phyloP scores from a whole-genome alignment of 2,113 vertebrate genomes.

The Notiomystis cincta region DNA sequence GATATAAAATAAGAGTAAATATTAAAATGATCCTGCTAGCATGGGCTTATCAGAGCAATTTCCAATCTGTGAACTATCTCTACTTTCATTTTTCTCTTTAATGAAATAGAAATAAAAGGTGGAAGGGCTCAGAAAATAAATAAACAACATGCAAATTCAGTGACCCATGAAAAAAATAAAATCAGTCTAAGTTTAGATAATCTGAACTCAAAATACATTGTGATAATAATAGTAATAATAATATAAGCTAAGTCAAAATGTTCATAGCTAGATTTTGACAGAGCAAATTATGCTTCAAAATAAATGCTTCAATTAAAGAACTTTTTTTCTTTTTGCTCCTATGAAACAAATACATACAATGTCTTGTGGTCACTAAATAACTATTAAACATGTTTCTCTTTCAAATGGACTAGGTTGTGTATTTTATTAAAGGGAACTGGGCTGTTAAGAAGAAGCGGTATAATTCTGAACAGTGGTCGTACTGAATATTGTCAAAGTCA shows the following conservation, averaged over 20 bases:
- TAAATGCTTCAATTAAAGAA: background rate
- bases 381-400: background rate
- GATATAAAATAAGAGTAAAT: background rate
- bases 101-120: background rate
- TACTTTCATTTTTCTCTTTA: background rate
- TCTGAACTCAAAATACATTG: background rate
- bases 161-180: background rate
- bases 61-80: background rate
- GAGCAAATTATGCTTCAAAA: background rate
- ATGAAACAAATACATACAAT: background rate
- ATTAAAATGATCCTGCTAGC: background rate
- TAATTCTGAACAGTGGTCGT: background rate
- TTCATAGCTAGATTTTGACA: background rate
- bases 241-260: background rate
- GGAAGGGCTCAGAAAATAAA: background rate
- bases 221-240: too few species aligned
- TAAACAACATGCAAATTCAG: fast-evolving
- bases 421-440: background rate
- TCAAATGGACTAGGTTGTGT: background rate
- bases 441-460: background rate
- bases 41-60: background rate
- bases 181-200: background rate
- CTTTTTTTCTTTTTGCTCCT: background rate
- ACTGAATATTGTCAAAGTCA: background rate
- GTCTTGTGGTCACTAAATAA: background rate